Evolutionary conservation across 2,797 vertebrate species (phyloP).

Genomic region (Australoheros facetus): DNA sequence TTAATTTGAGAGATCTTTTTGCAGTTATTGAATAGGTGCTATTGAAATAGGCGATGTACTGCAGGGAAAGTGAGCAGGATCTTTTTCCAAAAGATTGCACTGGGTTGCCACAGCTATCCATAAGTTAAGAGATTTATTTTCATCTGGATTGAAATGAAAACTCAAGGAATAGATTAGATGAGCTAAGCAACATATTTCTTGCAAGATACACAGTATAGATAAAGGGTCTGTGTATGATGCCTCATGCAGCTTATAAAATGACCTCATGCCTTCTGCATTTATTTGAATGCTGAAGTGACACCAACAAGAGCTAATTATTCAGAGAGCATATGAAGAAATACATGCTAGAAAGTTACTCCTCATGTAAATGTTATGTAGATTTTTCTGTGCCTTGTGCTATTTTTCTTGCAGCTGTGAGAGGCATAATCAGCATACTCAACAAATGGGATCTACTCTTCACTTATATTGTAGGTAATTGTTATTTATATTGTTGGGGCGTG

Average conservation of each 20-base stretch:
- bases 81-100: neutral
- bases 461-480: neutral
- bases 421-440: neutral
- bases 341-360: neutral
- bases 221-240: no score
- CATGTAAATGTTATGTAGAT: neutral
- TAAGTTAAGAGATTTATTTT: neutral
- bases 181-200: neutral
- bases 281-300: neutral
- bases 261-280: neutral
- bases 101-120: neutral
- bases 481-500: neutral
- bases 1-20: no score
- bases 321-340: neutral
- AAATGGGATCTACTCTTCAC: neutral
- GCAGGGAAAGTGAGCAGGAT: neutral
- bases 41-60: neutral
- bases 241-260: fast-evolving
- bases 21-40: neutral
- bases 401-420: neutral
- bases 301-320: neutral
- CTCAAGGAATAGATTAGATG: neutral
- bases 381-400: neutral
- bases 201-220: neutral
- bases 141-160: neutral